Conservation (phyloP, 2,797 vertebrate species). For the Oryzias dopingdopingensis region DNA sequence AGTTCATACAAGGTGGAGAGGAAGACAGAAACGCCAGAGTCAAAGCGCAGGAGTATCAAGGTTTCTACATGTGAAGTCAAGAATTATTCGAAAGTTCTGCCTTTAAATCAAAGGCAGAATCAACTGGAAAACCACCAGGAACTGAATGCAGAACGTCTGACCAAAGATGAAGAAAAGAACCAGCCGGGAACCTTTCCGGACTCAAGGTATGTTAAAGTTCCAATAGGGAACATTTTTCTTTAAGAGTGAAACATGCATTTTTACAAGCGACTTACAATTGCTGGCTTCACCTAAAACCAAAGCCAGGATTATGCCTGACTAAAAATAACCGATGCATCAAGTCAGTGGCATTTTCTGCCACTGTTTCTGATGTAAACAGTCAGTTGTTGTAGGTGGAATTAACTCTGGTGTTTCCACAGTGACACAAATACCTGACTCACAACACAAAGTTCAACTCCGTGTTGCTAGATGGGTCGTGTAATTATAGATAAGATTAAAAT, state of each 20-base stretch:
- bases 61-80: conserved; percentile 73
- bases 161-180: conserved; percentile 29
- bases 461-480: background rate
- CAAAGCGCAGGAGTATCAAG: conserved; percentile 76
- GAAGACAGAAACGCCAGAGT: conserved; percentile 73
- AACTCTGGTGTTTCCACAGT: conserved; percentile 16
- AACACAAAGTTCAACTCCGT: conserved; percentile 32
- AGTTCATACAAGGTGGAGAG: conserved; percentile 62
- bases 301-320: no score
- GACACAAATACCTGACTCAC: conserved; percentile 44
- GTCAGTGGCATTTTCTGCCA: background rate
- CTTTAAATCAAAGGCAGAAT: conserved; percentile 38
- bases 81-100: conserved; percentile 67
- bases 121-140: conserved; percentile 9
- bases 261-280: no score
- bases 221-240: background rate
- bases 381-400: conserved; percentile 26
- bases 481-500: conserved; percentile 4
- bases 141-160: conserved; percentile 4
- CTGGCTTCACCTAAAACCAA: no score
- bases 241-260: conserved; percentile 4
- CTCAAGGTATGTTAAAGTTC: conserved; percentile 46
- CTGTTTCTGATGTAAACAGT: conserved; percentile 14
- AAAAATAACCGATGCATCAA: background rate
- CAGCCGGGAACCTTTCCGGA: conserved; percentile 25